A percentile compares a stretch with the other conserved stretches of the same genome.
Conservation (phyloP, 2,888 invertebrate species). For the Eremobia ochroleuca region DNA sequence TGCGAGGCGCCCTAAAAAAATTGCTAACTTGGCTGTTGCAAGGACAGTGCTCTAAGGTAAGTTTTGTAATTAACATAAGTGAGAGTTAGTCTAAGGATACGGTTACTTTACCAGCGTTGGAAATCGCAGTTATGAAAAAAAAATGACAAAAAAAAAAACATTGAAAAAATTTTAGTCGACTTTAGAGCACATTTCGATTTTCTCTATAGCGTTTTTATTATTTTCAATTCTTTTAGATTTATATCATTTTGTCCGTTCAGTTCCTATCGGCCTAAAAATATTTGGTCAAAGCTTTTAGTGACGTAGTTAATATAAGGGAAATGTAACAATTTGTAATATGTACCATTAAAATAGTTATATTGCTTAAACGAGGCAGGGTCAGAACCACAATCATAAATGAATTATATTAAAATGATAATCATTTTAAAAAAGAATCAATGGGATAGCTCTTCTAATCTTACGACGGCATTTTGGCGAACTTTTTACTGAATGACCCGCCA, state of each 20-base stretch:
- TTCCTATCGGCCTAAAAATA: slow-evolving; percentile 89
- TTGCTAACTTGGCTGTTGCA: slow-evolving; percentile 79
- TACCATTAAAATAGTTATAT: slow-evolving; percentile 85
- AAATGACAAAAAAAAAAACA: slow-evolving; percentile 49
- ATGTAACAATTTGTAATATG: slow-evolving; percentile 82
- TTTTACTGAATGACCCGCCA: slow-evolving; percentile 49
- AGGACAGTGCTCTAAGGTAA: slow-evolving; percentile 80
- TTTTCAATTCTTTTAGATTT: slow-evolving; percentile 73
- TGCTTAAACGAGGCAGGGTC: slow-evolving; percentile 91
- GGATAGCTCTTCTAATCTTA: slow-evolving; percentile 84
- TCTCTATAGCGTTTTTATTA: slow-evolving; percentile 71
- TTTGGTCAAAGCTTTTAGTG: slow-evolving; percentile 84
- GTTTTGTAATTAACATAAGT: slow-evolving; percentile 86
- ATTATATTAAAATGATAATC: slow-evolving; percentile 77
- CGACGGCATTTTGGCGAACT: slow-evolving; percentile 65
- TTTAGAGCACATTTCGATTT: slow-evolving; percentile 79
- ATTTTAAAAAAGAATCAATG: slow-evolving; percentile 77
- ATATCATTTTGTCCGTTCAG: slow-evolving; percentile 78
- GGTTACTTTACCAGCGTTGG: slow-evolving; percentile 72
- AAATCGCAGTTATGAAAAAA: slow-evolving; percentile 66
- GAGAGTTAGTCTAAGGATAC: slow-evolving; percentile 81
- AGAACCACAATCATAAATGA: slow-evolving; percentile 86
- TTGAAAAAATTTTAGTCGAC: slow-evolving; percentile 67
- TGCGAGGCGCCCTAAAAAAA: slow-evolving; percentile 70
- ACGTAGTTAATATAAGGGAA: slow-evolving; percentile 76